phyloP scores from a whole-genome alignment of 1,140 invertebrate genomes.

The Thalassaphorura encarpata region DNA sequence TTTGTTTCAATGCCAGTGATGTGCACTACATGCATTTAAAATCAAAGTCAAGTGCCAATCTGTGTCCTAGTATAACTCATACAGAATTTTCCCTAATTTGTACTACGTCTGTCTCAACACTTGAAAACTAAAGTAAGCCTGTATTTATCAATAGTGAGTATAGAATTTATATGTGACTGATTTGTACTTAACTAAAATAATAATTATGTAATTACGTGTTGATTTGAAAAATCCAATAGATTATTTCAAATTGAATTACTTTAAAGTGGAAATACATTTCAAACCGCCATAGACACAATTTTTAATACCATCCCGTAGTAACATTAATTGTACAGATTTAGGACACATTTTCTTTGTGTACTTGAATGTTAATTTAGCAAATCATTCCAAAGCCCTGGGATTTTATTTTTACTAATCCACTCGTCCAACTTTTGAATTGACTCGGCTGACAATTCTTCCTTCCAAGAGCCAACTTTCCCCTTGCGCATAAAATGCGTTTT shows the following conservation, averaged over 20 bases:
- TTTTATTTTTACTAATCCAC: constrained; percentile 27
- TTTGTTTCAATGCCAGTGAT: too few relatives aligned
- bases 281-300: not conserved
- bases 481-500: constrained; percentile 31
- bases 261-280: not conserved
- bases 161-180: too few relatives aligned
- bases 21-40: too few relatives aligned
- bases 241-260: not conserved
- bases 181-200: too few relatives aligned
- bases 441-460: constrained; percentile 40
- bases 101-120: too few relatives aligned
- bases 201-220: not conserved
- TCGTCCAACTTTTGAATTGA: constrained; percentile 39
- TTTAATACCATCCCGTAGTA: not conserved
- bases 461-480: constrained; percentile 32
- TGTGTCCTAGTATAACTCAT: too few relatives aligned
- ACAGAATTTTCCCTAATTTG: too few relatives aligned
- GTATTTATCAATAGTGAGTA: too few relatives aligned
- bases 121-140: too few relatives aligned
- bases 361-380: not conserved
- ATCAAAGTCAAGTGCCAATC: too few relatives aligned
- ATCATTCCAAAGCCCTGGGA: constrained; percentile 12
- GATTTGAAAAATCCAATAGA: not conserved
- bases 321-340: not conserved
- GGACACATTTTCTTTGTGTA: not conserved